phyloP scores from a whole-genome alignment of 1,140 invertebrate species.

The Penaeus vannamei region DNA sequence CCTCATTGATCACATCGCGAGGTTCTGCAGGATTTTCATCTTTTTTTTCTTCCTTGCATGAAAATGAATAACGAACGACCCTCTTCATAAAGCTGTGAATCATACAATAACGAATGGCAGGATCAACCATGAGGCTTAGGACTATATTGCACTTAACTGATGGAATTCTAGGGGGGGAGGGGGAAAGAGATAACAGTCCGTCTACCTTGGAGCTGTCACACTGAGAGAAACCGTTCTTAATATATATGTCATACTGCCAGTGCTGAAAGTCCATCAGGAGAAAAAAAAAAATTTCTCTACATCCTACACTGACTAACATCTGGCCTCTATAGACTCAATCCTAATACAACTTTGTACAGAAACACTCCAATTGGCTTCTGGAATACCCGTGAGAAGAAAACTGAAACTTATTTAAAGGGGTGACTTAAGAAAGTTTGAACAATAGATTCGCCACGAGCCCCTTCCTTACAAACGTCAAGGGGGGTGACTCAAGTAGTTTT shows the following conservation, averaged over 20 bases:
- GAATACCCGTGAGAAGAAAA: too few relatives aligned
- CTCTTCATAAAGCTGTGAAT: neutral
- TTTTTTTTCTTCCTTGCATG: neutral
- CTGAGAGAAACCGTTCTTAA: neutral
- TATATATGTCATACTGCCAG: constrained; percentile 20
- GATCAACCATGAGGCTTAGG: constrained; percentile 52
- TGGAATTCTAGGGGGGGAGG: neutral
- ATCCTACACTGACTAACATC: too few relatives aligned
- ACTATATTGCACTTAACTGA: constrained; percentile 58
- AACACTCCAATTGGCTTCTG: too few relatives aligned
- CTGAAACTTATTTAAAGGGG: too few relatives aligned
- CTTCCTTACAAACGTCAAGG: neutral
- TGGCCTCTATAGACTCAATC: too few relatives aligned
- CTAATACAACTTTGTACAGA: too few relatives aligned
- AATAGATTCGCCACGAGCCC: too few relatives aligned
- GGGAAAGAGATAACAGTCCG: neutral
- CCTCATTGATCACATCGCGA: too few relatives aligned
- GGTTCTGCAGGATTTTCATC: neutral
- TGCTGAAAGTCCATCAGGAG: neutral
- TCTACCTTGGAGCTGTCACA: neutral
- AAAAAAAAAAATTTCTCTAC: neutral
- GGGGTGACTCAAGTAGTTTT: too few relatives aligned
- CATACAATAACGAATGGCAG: constrained; percentile 34
- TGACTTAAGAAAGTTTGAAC: too few relatives aligned
- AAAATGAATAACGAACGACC: too few relatives aligned